Evolutionary conservation across 2,113 vertebrate genomes (phyloP), one percentile per base, ranked within the genome.

Genomic region (Rhinogobius similis): DNA sequence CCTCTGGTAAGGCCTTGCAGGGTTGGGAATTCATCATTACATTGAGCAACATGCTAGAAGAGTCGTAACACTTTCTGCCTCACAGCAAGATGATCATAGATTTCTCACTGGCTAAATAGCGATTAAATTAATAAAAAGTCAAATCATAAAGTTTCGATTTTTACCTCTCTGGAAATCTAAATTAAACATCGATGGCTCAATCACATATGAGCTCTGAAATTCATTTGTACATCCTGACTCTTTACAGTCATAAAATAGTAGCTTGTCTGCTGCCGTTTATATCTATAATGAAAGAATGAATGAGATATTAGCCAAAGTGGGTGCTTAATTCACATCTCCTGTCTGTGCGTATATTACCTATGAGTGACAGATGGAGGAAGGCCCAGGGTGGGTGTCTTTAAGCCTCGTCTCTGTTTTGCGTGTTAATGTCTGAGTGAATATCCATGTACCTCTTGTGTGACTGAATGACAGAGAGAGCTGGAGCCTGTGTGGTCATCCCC

Each of bases 381-480:
- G 73, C 38, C 70, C 69, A 52, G 14, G 67, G 62, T 62, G 75
- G 72, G 76, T 43, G 70, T 65, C 72, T 79, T 75, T 63, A 65
- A 84, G 65, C 65, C 65, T 59, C 72, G 4, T 62, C 24, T 43
- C 75, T 44, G 69, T 77, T 81, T 68, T 65, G 74, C 72, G 75
- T 75, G 81, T 81, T 84, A 79, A 83, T 83, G 78, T 87, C 87
- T 88, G 83, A 86, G 88, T 88, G 88, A 87, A 87, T 84, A 88
- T 87, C 68, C 65, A 7, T 88, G 84, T 88, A 84, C 72, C 75
- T 79, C 63, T n/a, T 29, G 68, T 75, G 44, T 82, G 84, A 89
- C 71, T 69, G 79, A 77, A 68, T 77, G 89, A 81, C 80, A 74
- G 82, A 78, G 55, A 73, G 88, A 80, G 79, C 70, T 62, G 76